These are phyloP conservation scores for Vireo altiloquus DNA, from an alignment of 2,113 vertebrate genomes.

Conservation along the genomic window DNA sequence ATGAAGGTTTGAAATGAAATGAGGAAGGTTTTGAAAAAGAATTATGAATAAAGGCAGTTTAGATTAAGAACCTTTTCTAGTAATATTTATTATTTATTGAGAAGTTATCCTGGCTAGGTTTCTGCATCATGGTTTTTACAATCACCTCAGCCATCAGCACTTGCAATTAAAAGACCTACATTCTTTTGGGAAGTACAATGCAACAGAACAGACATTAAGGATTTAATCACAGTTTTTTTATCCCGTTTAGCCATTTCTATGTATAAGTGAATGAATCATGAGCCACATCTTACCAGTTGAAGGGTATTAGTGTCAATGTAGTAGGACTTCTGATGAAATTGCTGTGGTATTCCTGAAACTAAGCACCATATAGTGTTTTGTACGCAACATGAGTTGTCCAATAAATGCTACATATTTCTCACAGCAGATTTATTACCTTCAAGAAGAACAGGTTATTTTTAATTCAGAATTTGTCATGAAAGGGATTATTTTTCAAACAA, in stretches of 20 bases:
- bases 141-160: neutral
- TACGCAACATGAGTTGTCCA: neutral
- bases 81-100: neutral
- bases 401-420: neutral
- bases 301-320: neutral
- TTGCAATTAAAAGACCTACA: neutral
- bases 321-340: neutral
- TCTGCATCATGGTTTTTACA: neutral
- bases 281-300: accelerated
- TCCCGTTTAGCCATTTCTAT: neutral
- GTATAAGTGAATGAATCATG: neutral
- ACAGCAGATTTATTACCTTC: neutral
- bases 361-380: neutral
- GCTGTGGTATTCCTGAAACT: neutral
- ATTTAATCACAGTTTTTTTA: neutral
- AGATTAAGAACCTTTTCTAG: neutral
- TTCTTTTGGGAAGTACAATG: neutral
- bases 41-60: neutral
- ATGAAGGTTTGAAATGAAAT: no score
- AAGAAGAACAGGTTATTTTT: neutral
- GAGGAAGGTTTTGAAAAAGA: neutral
- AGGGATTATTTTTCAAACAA: neutral
- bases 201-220: neutral
- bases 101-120: neutral
- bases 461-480: neutral